phyloP scores from a whole-genome alignment of 30 jellyfish, hydroid and myxozoan genomes.

The Sanderia malayensis region DNA sequence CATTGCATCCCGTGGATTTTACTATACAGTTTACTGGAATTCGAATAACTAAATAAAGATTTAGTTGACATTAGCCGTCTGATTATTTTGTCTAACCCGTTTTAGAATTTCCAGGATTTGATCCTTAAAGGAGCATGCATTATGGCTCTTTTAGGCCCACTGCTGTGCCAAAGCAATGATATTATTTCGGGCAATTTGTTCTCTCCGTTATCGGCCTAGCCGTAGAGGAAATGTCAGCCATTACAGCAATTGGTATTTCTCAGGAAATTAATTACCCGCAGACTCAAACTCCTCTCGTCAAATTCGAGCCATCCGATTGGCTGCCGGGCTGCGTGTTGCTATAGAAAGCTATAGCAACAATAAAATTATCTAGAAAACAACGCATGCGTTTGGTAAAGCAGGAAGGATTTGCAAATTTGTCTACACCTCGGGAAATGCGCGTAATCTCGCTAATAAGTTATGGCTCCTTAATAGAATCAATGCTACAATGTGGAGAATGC shows the following conservation, averaged over 20 bases:
- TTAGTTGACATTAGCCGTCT: too few species aligned
- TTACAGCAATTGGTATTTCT: neutral
- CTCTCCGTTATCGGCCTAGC: neutral
- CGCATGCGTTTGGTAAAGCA: neutral
- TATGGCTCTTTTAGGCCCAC: too few species aligned
- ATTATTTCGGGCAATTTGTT: too few species aligned
- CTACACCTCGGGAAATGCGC: conserved; percentile 39
- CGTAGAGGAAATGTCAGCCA: neutral
- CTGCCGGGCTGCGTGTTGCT: neutral
- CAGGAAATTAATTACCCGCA: neutral
- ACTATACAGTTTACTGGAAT: too few species aligned
- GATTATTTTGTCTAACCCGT: too few species aligned
- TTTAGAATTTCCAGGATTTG: too few species aligned
- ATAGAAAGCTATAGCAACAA: too few species aligned
- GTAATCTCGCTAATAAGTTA: conserved; percentile 7
- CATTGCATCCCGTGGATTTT: too few species aligned
- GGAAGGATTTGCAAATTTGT: neutral
- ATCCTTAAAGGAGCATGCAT: too few species aligned
- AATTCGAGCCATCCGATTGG: neutral
- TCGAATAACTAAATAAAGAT: too few species aligned
- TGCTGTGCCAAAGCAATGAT: neutral
- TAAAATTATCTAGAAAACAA: too few species aligned
- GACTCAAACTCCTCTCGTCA: neutral
- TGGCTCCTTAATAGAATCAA: conserved; percentile 15
- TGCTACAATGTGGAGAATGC: neutral